Evolutionary conservation across 1,140 invertebrate genomes (phyloP).

Genomic region (Luehdorfia chinensis): DNA sequence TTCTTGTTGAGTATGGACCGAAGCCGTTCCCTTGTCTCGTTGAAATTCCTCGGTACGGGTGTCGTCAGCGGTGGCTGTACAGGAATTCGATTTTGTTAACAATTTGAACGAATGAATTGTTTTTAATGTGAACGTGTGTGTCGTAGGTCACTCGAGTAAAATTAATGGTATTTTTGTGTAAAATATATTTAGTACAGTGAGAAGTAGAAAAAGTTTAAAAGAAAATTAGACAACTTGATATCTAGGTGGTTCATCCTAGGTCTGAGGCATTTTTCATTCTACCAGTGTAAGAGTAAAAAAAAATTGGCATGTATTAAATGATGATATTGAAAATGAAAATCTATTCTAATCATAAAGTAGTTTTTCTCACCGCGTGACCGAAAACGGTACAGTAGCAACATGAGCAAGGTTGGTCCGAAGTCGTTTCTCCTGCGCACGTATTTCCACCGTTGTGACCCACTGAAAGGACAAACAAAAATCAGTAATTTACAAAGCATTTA

Average conservation of each 20-base stretch:
- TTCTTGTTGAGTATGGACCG: slow-evolving; percentile 70
- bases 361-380: slow-evolving; percentile 70
- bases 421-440: slow-evolving; percentile 42
- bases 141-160: slow-evolving; percentile 2
- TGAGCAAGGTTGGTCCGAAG: slow-evolving; percentile 59
- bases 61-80: slow-evolving; percentile 64
- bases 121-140: neutral
- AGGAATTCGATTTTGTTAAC: no score
- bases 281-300: no score
- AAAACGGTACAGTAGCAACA: slow-evolving; percentile 74
- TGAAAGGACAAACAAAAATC: slow-evolving; percentile 20
- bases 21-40: slow-evolving; percentile 65
- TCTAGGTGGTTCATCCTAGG: no score
- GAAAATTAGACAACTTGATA: no score
- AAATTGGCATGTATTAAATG: no score
- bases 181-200: slow-evolving; percentile 7
- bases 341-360: no score
- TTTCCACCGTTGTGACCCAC: slow-evolving; percentile 37
- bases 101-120: neutral
- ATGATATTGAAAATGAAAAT: no score
- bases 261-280: no score
- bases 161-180: neutral
- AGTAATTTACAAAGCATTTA: no score
- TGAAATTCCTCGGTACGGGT: slow-evolving; percentile 68
- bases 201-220: no score